Conservation (phyloP, 2,888 invertebrate genomes). For the Blera fallax region DNA sequence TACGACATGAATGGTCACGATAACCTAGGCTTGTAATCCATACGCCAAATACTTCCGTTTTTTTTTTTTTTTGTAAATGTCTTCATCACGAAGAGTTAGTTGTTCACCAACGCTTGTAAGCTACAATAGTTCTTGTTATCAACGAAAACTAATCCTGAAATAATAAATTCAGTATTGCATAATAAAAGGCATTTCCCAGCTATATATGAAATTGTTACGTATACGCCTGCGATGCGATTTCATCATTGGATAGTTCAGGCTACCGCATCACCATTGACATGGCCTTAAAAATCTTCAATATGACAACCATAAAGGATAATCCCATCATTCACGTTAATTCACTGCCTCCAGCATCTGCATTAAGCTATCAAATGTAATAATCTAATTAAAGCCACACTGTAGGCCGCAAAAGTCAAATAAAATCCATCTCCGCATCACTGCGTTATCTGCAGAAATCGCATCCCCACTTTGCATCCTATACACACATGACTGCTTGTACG, state of each 20-base stretch:
- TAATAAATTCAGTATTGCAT: too few species aligned
- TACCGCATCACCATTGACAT: not conserved
- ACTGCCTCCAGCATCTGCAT: constrained; percentile 19
- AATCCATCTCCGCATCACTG: constrained; percentile 43
- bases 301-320: not conserved
- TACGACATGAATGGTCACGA: too few species aligned
- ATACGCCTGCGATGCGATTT: not conserved
- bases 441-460: constrained; percentile 50
- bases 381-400: constrained; percentile 54
- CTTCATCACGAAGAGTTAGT: too few species aligned
- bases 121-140: too few species aligned
- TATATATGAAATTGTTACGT: not conserved
- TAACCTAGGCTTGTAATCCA: too few species aligned
- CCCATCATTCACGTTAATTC: constrained; percentile 10
- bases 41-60: too few species aligned
- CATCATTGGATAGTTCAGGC: not conserved
- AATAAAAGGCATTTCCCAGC: too few species aligned
- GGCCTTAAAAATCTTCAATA: not conserved
- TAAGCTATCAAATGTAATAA: constrained; percentile 60
- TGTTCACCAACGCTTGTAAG: too few species aligned
- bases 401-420: constrained; percentile 34
- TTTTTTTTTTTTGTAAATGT: too few species aligned
- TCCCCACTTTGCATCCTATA: not conserved
- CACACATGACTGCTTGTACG: not conserved
- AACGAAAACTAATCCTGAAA: too few species aligned